These are phyloP conservation scores for Eristalis intricaria DNA, from an alignment of 2,888 invertebrate species.

Conservation along the genomic window DNA sequence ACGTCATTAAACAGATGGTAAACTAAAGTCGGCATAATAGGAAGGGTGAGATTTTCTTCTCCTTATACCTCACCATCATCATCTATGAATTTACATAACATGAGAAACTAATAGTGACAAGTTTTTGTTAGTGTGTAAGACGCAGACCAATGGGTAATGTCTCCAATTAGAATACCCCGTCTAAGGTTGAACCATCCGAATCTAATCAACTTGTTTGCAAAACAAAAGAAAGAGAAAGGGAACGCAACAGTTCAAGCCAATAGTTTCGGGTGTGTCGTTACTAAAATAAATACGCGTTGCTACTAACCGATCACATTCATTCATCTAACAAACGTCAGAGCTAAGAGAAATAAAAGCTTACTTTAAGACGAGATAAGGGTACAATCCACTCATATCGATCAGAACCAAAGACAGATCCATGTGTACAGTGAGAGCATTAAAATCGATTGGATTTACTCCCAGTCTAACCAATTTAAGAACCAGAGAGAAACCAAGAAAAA, in stretches of 20 bases:
- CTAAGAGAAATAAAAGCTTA: not conserved
- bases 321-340: slow-evolving; percentile 14
- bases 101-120: not conserved
- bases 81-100: not conserved
- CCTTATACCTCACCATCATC: not conserved
- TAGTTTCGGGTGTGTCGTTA: not conserved
- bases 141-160: not conserved
- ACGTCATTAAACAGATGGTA: slow-evolving; percentile 14
- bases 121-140: not conserved
- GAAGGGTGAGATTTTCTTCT: not conserved
- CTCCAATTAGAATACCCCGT: not conserved
- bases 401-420: not conserved
- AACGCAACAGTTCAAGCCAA: not conserved
- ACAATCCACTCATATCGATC: slow-evolving; percentile 3
- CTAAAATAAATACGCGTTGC: not conserved
- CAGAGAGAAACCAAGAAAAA: not conserved
- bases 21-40: not conserved
- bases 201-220: not conserved
- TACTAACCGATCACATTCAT: slow-evolving; percentile 19
- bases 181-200: not conserved
- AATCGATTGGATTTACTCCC: slow-evolving; percentile 11
- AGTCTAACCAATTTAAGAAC: not conserved
- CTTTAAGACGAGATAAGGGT: not conserved
- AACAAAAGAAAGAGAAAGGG: not conserved
- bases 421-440: not conserved